Evolutionary conservation across 2,888 invertebrate species (phyloP).

Genomic region (Stenchaetothrips biformis): DNA sequence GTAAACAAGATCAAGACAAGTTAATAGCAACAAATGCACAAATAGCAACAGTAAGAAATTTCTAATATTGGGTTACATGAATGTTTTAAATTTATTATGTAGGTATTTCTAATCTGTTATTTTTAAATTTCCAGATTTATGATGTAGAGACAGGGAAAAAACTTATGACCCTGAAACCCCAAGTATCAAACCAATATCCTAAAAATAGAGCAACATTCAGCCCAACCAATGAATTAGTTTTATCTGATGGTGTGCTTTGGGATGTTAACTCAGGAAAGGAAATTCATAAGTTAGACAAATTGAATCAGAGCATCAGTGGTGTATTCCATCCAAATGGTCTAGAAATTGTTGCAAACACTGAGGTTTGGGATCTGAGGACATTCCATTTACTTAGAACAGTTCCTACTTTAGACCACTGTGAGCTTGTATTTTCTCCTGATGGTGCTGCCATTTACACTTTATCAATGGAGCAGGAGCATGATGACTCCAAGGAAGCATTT

Average conservation of each 20-base stretch:
- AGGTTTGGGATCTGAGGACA: constrained; percentile 96
- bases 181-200: constrained; percentile 85
- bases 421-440: constrained; percentile 80
- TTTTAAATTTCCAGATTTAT: constrained; percentile 60
- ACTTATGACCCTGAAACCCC: constrained; percentile 68
- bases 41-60: constrained; percentile 60
- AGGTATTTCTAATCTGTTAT: background rate
- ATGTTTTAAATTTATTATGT: constrained; percentile 11
- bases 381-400: constrained; percentile 92
- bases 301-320: constrained; percentile 91
- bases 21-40: constrained; percentile 85
- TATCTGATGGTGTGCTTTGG: constrained; percentile 94
- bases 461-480: constrained; percentile 62
- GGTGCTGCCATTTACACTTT: constrained; percentile 86
- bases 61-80: constrained; percentile 13
- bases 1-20: constrained; percentile 75
- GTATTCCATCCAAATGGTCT: constrained; percentile 94
- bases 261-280: constrained; percentile 82
- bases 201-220: constrained; percentile 93
- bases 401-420: constrained; percentile 85
- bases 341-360: constrained; percentile 94
- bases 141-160: constrained; percentile 77
- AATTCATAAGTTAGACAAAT: constrained; percentile 95
- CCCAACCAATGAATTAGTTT: constrained; percentile 87
- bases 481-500: constrained; percentile 60